Conservation (phyloP, 2,888 invertebrate genomes). For the Mythimna vitellina region DNA sequence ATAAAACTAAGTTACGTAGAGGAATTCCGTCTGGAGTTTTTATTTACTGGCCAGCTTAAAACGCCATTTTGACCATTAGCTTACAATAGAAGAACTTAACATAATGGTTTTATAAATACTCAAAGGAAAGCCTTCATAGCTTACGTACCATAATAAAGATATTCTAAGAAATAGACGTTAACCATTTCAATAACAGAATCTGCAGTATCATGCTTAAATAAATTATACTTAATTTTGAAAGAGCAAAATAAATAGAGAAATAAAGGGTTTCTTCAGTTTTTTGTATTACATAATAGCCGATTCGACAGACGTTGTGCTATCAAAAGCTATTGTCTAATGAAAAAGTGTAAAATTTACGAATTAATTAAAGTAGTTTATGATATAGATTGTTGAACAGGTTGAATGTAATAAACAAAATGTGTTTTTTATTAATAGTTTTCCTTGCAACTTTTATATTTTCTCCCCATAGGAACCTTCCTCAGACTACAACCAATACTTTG, state of each 20-base stretch:
- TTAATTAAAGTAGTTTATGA: too few species aligned
- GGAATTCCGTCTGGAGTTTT: not conserved
- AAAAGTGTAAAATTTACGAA: too few species aligned
- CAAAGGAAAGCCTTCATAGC: not conserved
- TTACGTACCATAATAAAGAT: not conserved
- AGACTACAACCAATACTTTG: too few species aligned
- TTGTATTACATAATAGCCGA: not conserved
- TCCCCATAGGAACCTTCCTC: too few species aligned
- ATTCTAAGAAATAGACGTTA: not conserved
- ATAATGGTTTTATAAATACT: slow-evolving; percentile 1
- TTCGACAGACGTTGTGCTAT: too few species aligned
- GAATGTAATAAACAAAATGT: too few species aligned
- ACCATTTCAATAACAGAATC: not conserved
- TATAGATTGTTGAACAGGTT: too few species aligned
- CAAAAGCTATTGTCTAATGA: too few species aligned
- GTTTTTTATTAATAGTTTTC: too few species aligned
- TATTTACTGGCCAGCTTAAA: not conserved
- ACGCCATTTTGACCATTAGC: not conserved
- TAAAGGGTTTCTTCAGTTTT: not conserved
- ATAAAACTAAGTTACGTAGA: not conserved
- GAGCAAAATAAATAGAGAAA: not conserved
- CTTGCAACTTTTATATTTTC: too few species aligned
- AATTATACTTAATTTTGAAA: not conserved
- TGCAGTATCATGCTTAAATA: not conserved
- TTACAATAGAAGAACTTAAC: not conserved